Base-by-base conservation (phyloP, 2,888 invertebrate species). In the Steromphala cineraria region DNA sequence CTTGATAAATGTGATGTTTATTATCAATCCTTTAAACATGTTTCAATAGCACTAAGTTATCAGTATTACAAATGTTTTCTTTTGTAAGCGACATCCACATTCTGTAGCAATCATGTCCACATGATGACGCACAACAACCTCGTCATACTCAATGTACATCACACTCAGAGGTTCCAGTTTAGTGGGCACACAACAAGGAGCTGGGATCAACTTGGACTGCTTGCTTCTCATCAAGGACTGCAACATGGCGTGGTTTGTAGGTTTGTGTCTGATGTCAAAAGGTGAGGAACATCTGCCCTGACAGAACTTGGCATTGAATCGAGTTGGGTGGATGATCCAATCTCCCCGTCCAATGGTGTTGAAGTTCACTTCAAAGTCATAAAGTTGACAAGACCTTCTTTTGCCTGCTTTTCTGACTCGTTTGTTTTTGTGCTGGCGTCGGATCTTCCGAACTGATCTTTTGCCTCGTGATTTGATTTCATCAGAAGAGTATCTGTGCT, bases 201-300 rank as follows among this genome's bases (percentile, higher is more conserved):
- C 81, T 0, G 90, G 89, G 0, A 90, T 89, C 15, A 83, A 80
- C 17, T 87, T 87, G 8, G 87, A 88, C 36, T 85, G 85, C 79
- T 90, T 89, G 81, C 89, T 83, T 67, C 90, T 81, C 91, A 92
- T 90, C 76, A 93, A 80, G 52, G 91, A 89, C 86, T 92, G 92
- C 78, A 93, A 82, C 87, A 92, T 89, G 40, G 92, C 93, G 84
- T 93, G 93, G 84, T 93, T 93, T 5, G 91, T 92, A 4, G 92
- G 91, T 40, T 88, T 87, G 80, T 86, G 88, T 56, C 86, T 84
- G 31, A 84, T 82, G 24, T 86, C 86, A 7, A 92, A 84, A 0
- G 91, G 91, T 7, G 89, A 87, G 4, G 91, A 88, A 80, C 93
- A 93, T 21, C 86, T 84, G 7, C 93, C 93, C 77, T 81, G 84